phyloP scores from a whole-genome alignment of 2,888 invertebrate genomes.

The Oscheius sp. region DNA sequence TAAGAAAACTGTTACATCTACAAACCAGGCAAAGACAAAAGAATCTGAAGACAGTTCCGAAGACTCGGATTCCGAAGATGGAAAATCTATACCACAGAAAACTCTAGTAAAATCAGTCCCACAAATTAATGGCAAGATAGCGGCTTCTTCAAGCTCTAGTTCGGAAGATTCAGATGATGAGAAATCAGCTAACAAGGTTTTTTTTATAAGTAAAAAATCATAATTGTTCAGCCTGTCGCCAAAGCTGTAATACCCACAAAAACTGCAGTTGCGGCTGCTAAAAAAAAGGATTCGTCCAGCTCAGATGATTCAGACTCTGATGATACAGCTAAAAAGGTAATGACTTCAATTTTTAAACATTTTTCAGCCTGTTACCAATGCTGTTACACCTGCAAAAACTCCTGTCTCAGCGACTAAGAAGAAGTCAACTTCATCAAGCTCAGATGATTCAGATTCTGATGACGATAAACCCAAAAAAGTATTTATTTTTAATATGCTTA shows the following conservation, averaged over 20 bases:
- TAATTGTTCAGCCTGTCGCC: no score
- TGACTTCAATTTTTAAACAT: not conserved
- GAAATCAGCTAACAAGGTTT: no score
- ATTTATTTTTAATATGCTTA: not conserved
- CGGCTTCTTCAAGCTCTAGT: no score
- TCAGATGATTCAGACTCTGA: conserved; percentile 15
- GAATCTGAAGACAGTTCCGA: no score
- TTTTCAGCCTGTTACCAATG: conserved; percentile 27
- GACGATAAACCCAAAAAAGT: not conserved
- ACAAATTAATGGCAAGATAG: no score
- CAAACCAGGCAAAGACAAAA: no score
- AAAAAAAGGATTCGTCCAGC: not conserved
- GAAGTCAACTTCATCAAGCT: not conserved
- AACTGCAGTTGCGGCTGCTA: not conserved
- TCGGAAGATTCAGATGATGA: no score
- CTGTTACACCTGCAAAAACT: conserved; percentile 39
- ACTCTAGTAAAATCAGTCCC: no score
- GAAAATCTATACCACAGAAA: no score
- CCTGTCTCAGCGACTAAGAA: conserved; percentile 32
- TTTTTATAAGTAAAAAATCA: no score
- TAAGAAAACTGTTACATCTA: no score
- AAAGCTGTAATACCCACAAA: not conserved
- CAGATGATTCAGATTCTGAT: conserved; percentile 1
- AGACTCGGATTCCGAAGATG: no score
- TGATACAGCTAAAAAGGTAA: conserved; percentile 4